Conservation (phyloP, 2,888 invertebrate species). For the Tolmerus cingulatus region DNA sequence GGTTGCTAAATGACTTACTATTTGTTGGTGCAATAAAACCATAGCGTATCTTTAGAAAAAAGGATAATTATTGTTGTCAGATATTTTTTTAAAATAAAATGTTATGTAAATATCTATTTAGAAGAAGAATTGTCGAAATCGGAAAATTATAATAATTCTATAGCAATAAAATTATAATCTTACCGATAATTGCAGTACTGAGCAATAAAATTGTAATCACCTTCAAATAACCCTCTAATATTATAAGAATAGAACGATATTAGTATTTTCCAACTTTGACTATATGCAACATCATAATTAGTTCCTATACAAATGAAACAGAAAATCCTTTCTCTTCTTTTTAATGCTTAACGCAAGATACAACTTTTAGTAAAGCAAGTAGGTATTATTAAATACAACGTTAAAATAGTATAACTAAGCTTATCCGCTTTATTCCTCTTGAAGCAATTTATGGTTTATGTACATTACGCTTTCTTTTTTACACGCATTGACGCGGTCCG, state of each 20-base stretch:
- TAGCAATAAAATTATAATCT: no score
- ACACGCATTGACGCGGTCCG: constrained; percentile 60
- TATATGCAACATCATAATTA: not conserved
- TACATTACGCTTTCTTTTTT: constrained; percentile 52
- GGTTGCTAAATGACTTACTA: no score
- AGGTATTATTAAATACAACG: not conserved
- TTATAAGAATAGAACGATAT: no score
- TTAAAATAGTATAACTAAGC: not conserved
- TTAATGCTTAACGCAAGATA: not conserved
- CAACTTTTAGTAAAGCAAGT: not conserved
- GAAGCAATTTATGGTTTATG: not conserved
- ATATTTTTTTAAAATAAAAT: not conserved
- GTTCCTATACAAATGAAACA: not conserved
- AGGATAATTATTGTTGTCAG: not conserved
- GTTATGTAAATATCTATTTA: not conserved
- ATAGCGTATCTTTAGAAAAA: not conserved
- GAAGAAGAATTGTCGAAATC: no score
- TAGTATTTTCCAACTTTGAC: no score
- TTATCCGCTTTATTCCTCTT: not conserved
- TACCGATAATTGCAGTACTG: no score
- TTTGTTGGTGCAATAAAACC: not conserved
- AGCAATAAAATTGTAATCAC: no score
- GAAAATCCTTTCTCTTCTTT: not conserved
- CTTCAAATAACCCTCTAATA: no score
- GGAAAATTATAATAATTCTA: no score